Evolutionary conservation across 53 echinoderm and acorn worm species (phyloP).

Genomic region (Holothuria leucospilota): DNA sequence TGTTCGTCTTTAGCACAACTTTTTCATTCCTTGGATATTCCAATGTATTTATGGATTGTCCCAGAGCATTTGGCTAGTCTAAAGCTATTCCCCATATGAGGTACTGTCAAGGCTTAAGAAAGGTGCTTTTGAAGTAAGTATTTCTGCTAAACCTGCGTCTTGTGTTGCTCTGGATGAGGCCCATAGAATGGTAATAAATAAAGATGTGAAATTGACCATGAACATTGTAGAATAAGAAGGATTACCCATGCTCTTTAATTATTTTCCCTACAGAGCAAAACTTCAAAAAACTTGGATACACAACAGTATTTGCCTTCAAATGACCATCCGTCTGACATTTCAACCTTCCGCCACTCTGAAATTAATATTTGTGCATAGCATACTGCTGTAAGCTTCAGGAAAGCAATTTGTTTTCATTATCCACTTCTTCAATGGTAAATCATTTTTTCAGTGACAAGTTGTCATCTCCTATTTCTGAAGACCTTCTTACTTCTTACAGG

Average conservation of each 20-base stretch:
- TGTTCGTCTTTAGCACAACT: conserved; percentile 25
- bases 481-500: conserved; percentile 21
- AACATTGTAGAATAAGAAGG: conserved; percentile 22
- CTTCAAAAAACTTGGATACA: conserved; percentile 22
- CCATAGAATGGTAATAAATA: conserved; percentile 57
- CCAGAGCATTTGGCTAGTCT: conserved; percentile 32
- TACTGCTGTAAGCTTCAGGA: neutral
- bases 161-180: conserved; percentile 63
- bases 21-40: conserved; percentile 56
- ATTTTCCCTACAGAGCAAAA: conserved; percentile 31
- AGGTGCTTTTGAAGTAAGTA: conserved; percentile 57
- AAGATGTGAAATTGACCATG: conserved; percentile 53
- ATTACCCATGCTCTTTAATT: conserved; percentile 26
- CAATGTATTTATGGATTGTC: conserved; percentile 41
- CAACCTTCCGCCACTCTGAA: neutral
- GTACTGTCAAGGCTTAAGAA: conserved; percentile 3
- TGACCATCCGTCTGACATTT: neutral
- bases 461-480: conserved; percentile 15
- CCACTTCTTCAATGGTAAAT: neutral
- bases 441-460: conserved; percentile 27
- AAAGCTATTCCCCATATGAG: conserved; percentile 5
- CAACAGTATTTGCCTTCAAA: conserved; percentile 4
- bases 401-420: neutral
- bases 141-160: conserved; percentile 18
- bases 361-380: conserved; percentile 13